These are phyloP conservation scores for Eudasyphora cyanicolor DNA, from an alignment of 2,888 invertebrate species.

Conservation along the genomic window DNA sequence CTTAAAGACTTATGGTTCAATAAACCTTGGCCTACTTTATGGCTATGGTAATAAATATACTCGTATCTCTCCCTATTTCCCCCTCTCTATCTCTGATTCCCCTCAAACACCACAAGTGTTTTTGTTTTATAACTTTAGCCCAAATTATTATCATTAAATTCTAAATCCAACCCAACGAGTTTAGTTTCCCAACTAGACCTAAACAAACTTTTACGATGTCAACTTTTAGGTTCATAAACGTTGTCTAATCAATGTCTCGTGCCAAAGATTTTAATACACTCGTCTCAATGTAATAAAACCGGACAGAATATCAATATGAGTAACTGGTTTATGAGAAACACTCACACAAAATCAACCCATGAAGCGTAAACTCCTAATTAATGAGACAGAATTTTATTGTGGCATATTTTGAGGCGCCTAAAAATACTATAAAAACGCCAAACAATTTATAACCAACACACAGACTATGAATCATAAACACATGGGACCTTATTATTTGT, in stretches of 20 bases:
- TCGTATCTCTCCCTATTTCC: no score
- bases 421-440: not conserved
- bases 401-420: constrained; percentile 21
- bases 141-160: no score
- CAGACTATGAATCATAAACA: constrained; percentile 10
- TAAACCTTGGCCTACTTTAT: no score
- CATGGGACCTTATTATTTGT: constrained; percentile 12
- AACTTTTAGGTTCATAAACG: not conserved
- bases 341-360: not conserved
- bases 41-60: no score
- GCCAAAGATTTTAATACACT: not conserved
- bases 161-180: no score
- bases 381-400: not conserved
- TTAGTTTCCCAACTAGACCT: not conserved
- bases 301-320: not conserved
- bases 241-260: not conserved
- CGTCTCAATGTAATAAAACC: not conserved
- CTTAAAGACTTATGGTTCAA: no score
- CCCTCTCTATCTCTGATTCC: no score
- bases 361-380: not conserved
- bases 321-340: not conserved
- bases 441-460: not conserved
- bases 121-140: no score
- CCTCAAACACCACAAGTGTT: no score
- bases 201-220: not conserved